Base-by-base conservation (phyloP, 2,888 invertebrate genomes). In the Latheticus oryzae region DNA sequence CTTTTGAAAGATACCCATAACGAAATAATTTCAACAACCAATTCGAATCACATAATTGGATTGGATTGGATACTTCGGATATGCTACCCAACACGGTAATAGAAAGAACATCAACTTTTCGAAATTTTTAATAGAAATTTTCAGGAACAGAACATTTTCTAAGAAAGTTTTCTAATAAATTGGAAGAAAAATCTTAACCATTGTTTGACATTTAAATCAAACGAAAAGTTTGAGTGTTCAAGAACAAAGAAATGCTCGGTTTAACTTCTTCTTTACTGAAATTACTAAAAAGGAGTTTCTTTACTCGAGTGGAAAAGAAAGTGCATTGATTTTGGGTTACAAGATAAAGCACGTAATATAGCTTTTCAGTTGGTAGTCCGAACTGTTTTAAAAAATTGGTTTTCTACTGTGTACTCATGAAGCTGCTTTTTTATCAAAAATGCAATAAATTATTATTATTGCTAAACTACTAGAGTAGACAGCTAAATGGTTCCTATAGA, bases 61-160 rank as follows among this genome's bases (percentile, higher is more conserved):
- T 88, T 87, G 88, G 88, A 61, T 87, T 85, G 73, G 81, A 85
- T 33, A 85, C 85, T 21, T 86, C 86, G 19, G 88, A 88, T 85
- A 84, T 73, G 86, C 85, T 53, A 83, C 86, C 53, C 82, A 83
- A 73, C 86, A 87, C 78, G 86, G 85, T 77, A 65, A 11, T n/a
- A n/a, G n/a, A n/a, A n/a, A n/a, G n/a, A n/a, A n/a, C n/a, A n/a
- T n/a, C n/a, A n/a, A n/a, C n/a, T n/a, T n/a, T n/a, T n/a, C n/a
- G n/a, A n/a, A n/a, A n/a, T n/a, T n/a, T n/a, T n/a, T n/a, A n/a
- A n/a, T n/a, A n/a, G n/a, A n/a, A n/a, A n/a, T 45, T 53, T 68
- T 7, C 48, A 78, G 78, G 78, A 55, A 79, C 80, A 80, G 85
- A 85, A 70, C 84, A 84, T 67, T 74, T 87, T 60, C 73, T 86